Evolutionary conservation across 1,140 invertebrate genomes (phyloP).

Genomic region (Aphaenogaster ashmeadi): DNA sequence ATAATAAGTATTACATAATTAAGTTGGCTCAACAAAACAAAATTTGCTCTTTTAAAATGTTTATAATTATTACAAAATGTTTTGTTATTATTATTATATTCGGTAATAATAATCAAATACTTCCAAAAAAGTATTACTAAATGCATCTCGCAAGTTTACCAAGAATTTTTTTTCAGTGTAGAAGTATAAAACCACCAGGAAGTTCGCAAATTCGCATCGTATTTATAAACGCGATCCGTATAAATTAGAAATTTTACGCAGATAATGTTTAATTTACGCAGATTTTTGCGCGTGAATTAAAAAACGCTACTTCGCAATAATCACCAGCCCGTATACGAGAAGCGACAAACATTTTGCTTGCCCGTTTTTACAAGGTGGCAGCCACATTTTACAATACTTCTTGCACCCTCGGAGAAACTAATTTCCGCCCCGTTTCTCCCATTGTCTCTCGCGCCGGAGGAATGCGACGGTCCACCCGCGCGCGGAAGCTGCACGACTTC

Average conservation of each 20-base stretch:
- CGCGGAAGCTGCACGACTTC: conserved; percentile 48
- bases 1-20: too few species aligned
- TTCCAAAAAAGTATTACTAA: too few species aligned
- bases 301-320: conserved; percentile 20
- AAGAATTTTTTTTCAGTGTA: too few species aligned
- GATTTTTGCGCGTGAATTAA: neutral
- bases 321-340: neutral
- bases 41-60: too few species aligned
- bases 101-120: too few species aligned
- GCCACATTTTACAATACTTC: neutral
- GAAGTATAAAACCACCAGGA: neutral
- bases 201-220: neutral
- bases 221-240: neutral
- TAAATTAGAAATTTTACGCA: conserved; percentile 16
- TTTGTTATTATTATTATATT: too few species aligned
- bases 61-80: too few species aligned
- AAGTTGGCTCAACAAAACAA: too few species aligned
- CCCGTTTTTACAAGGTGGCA: neutral
- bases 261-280: neutral
- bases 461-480: conserved; percentile 32
- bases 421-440: conserved; percentile 8
- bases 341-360: neutral
- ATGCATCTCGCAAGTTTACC: too few species aligned
- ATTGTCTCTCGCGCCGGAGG: neutral
- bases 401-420: neutral